Evolutionary conservation across 2,797 vertebrate genomes (phyloP).

Genomic region (Luscinia luscinia): DNA sequence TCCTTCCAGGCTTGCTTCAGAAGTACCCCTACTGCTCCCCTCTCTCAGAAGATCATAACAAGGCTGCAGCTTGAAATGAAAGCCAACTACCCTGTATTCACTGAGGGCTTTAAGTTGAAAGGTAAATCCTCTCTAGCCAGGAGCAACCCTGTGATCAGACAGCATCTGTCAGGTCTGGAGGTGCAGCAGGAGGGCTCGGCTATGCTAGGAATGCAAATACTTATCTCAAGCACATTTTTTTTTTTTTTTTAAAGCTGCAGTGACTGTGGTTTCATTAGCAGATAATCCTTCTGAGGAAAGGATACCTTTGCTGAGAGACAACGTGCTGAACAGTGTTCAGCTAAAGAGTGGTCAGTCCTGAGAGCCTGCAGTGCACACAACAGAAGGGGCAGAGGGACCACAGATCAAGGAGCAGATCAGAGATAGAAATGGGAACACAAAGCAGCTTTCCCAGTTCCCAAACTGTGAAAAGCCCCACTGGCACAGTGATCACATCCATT

Average conservation of each 20-base stretch:
- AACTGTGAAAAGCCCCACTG: background rate
- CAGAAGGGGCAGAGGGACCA: background rate
- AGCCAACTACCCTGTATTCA: background rate
- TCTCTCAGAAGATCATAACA: background rate
- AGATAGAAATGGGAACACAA: background rate
- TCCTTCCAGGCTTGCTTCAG: background rate
- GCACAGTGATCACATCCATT: background rate
- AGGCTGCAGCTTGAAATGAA: background rate
- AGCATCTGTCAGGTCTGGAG: conserved; percentile 50
- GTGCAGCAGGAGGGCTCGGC: background rate
- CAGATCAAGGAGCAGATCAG: background rate
- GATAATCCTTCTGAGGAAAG: background rate
- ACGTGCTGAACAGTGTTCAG: fast-evolving
- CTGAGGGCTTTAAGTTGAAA: background rate
- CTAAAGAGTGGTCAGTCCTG: background rate
- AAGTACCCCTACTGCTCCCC: background rate
- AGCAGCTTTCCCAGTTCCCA: background rate
- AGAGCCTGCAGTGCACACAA: background rate
- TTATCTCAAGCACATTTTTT: background rate
- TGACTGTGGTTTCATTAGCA: background rate
- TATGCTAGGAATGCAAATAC: background rate
- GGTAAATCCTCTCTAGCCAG: conserved; percentile 21
- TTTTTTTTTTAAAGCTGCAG: conserved; percentile 1
- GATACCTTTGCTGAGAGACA: background rate
- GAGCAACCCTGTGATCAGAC: conserved; percentile 1